phyloP scores from a whole-genome alignment of 2,113 vertebrate genomes.

The Sterna hirundo region DNA sequence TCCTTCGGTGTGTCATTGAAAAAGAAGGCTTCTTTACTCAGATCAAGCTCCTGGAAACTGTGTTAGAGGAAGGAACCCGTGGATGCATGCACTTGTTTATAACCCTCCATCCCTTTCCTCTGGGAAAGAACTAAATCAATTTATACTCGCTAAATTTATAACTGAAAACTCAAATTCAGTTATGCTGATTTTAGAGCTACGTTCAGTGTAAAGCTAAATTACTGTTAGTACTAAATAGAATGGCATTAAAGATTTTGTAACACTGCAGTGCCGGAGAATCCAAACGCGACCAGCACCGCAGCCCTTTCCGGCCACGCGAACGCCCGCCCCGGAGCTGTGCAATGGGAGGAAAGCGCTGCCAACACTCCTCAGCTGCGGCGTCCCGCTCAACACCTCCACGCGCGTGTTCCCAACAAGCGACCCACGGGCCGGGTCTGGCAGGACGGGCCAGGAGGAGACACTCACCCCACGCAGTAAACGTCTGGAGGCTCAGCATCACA shows the following conservation, averaged over 20 bases:
- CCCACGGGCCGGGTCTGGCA: not conserved
- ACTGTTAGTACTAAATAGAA: not conserved
- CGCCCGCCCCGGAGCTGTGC: not conserved
- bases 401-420: not conserved
- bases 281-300: not conserved
- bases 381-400: not conserved
- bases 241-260: not conserved
- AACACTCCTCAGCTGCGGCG: not conserved
- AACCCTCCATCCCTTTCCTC: not conserved
- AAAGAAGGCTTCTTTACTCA: constrained; percentile 97
- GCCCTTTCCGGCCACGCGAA: not conserved
- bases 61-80: constrained; percentile 42
- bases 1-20: constrained; percentile 96
- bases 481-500: constrained; percentile 84
- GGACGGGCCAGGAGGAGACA: not conserved
- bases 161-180: not conserved
- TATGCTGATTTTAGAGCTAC: not conserved
- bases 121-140: not conserved
- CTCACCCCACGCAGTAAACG: constrained; percentile 94
- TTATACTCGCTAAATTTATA: not conserved
- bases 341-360: not conserved
- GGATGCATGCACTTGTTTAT: not conserved
- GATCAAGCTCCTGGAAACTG: constrained; percentile 97
- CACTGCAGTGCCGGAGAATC: not conserved
- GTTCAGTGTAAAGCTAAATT: not conserved